Base-by-base conservation (phyloP, 2,113 vertebrate genomes). In the Ageneiosus marmoratus region DNA sequence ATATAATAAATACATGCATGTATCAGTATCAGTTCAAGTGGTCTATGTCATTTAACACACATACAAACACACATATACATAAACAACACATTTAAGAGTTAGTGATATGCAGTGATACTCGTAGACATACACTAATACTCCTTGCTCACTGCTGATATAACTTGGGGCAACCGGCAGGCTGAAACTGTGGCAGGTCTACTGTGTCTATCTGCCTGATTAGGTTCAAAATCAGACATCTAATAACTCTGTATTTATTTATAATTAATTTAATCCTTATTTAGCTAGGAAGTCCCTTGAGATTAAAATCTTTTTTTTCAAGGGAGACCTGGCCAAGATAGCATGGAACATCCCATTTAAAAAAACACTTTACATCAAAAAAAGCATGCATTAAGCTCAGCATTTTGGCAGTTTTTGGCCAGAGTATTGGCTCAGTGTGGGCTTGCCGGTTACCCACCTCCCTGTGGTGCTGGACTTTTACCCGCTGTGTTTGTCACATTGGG, bases 71-170 rank as follows among this genome's bases (percentile, higher is more conserved):
- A 90, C 53, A 86, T n/a, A n/a, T 8, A 84, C 79, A 55, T 6
- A 22, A 44, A 44, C 2, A 73, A 24, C 83, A 86, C 89, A 87
- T 85, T 90, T 87, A 97, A 65, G 15, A 65, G 32, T 24, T 95
- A 97, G 96, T 97, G 96, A 98, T 97, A 96, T 94, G 20, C n/a
- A n/a, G n/a, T n/a, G n/a, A 96, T 97, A 96, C 96, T 97, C 95
- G 94, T 96, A 95, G 92, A 94, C 92, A 46, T 88, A 73, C 91
- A 91, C 93, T n/a, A n/a, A n/a, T n/a, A n/a, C n/a, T n/a, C n/a
- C n/a, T 91, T 89, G 92, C 92, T 94, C 92, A 91, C 92, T 94
- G 93, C 87, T 94, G 96, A 94, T 96, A 98, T 97, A 96, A 97
- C 96, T 96, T 95, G 93, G 95, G 96, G 96, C 96, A 99, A 97